Evolutionary conservation across 2,888 invertebrate genomes (phyloP).

Genomic region (Bimastos eiseni): DNA sequence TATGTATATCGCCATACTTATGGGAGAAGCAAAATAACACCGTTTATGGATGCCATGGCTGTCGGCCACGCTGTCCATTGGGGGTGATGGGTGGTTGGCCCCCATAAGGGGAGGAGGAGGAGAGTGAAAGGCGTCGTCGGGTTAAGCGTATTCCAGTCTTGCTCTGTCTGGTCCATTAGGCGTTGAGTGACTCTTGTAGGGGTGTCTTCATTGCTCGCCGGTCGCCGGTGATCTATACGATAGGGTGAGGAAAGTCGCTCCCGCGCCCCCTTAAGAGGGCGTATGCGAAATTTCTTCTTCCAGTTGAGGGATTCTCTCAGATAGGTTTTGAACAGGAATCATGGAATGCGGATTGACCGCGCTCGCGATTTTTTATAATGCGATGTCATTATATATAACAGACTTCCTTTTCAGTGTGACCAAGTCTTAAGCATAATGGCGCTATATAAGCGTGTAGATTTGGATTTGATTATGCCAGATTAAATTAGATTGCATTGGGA

Average conservation of each 20-base stretch:
- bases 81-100: neutral
- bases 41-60: neutral
- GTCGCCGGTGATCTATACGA: neutral
- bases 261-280: neutral
- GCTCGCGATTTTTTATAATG: neutral
- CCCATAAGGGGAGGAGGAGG: neutral
- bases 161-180: neutral
- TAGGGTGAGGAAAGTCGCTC: neutral
- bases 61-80: neutral
- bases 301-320: neutral
- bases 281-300: neutral
- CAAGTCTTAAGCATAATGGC: no score
- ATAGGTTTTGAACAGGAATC: neutral
- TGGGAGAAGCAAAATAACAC: neutral
- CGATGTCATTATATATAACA: neutral
- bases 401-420: neutral
- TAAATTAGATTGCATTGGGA: no score
- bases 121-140: neutral
- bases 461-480: no score
- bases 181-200: neutral
- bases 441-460: no score
- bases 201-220: neutral
- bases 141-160: slow-evolving; percentile 13
- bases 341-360: neutral
- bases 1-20: no score